Percentiles rank a stretch among this genome's conserved stretches.
These are phyloP conservation scores for Druon quercuslanigerum DNA, from an alignment of 1,140 invertebrate species.

Conservation along the genomic window DNA sequence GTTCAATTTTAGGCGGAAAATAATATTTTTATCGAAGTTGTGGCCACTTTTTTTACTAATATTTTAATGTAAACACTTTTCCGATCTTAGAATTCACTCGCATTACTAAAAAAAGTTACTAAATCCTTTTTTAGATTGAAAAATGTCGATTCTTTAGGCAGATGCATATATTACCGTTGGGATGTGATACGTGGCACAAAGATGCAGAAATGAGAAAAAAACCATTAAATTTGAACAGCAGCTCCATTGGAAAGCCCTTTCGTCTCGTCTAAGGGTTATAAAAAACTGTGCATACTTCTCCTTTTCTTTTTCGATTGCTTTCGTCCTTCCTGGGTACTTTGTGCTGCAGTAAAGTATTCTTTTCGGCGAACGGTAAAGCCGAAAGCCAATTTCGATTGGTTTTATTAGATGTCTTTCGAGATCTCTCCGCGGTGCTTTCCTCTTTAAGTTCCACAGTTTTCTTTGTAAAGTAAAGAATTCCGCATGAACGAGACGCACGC, in stretches of 20 bases:
- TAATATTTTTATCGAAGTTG: too few relatives aligned
- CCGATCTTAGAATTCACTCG: too few relatives aligned
- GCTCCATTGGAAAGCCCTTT: constrained; percentile 35
- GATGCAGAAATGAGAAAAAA: constrained; percentile 44
- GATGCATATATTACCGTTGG: background rate
- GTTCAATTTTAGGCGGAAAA: too few relatives aligned
- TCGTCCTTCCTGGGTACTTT: constrained; percentile 31
- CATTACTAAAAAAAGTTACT: too few relatives aligned
- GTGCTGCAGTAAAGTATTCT: constrained; percentile 44
- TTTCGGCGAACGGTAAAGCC: constrained; percentile 47
- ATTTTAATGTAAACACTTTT: too few relatives aligned
- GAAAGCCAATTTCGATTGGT: constrained; percentile 67
- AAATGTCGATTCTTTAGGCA: background rate
- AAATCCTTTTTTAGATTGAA: background rate
- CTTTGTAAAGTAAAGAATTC: constrained; percentile 56
- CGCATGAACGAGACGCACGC: constrained; percentile 49
- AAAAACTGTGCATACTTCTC: constrained; percentile 45
- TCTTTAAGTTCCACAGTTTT: constrained; percentile 57
- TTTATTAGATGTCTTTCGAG: constrained; percentile 64
- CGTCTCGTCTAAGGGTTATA: constrained; percentile 7
- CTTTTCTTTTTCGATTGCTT: constrained; percentile 38
- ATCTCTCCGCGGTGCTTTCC: constrained; percentile 47
- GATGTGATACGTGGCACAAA: constrained; percentile 9
- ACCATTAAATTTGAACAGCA: constrained; percentile 49
- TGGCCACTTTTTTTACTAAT: too few relatives aligned